Percentiles rank a stretch among this genome's conserved stretches.
These are phyloP conservation scores for Lottia gigantea DNA, from an alignment of 2,888 invertebrate species.

Conservation along the genomic window DNA sequence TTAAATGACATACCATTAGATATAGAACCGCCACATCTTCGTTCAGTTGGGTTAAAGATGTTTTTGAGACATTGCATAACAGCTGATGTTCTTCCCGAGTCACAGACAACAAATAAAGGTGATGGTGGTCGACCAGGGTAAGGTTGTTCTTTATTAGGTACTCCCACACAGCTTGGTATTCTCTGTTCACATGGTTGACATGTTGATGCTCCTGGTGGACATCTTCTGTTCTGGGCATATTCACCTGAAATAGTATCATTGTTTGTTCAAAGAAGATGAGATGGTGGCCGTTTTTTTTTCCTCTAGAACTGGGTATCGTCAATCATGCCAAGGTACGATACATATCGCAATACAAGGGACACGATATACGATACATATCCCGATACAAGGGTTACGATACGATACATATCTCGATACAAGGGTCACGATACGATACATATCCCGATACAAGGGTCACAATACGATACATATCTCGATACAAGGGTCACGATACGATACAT, in stretches of 20 bases:
- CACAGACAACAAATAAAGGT: not conserved
- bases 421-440: too few species aligned
- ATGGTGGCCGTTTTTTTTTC: too few species aligned
- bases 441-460: too few species aligned
- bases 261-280: too few species aligned
- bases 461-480: too few species aligned
- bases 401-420: too few species aligned
- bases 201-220: constrained; percentile 22
- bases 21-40: constrained; percentile 17
- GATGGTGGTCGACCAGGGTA: constrained; percentile 19
- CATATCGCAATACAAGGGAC: too few species aligned
- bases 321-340: too few species aligned
- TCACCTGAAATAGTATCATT: constrained; percentile 28
- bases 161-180: constrained; percentile 20
- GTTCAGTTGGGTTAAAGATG: constrained; percentile 24
- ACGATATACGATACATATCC: too few species aligned
- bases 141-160: constrained; percentile 26
- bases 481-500: too few species aligned
- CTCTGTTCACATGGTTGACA: constrained; percentile 40
- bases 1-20: not conserved
- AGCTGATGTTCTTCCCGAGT: constrained; percentile 22
- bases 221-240: constrained; percentile 36
- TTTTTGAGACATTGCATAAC: constrained; percentile 24
- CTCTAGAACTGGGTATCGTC: too few species aligned
- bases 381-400: too few species aligned